Percentiles rank a stretch among this genome's conserved stretches.
These are phyloP conservation scores for Morphnarchus princeps DNA, from an alignment of 2,113 vertebrate species.

Conservation along the genomic window DNA sequence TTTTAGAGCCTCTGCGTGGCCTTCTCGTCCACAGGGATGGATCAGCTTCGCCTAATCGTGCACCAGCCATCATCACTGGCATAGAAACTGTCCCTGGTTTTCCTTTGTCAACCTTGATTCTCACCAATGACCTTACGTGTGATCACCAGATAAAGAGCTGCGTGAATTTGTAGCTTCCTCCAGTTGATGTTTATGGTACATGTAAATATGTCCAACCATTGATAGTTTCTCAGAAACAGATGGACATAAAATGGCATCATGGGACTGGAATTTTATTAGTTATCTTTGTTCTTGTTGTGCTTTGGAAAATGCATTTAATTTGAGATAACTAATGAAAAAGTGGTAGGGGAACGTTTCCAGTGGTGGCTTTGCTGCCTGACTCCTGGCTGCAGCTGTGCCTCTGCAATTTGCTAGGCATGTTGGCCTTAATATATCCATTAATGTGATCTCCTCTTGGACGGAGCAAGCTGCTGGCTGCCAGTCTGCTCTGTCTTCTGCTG, in stretches of 20 bases:
- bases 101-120: not conserved
- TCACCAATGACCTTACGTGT: fast-evolving
- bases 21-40: not conserved
- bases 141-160: not conserved
- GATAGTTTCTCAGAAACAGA: not conserved
- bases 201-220: not conserved
- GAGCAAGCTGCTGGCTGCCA: not conserved
- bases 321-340: not conserved
- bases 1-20: not conserved
- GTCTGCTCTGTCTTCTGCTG: not conserved
- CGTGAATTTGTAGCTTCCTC: not conserved
- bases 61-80: not conserved
- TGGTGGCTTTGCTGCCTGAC: not conserved
- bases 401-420: not conserved
- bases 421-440: not conserved
- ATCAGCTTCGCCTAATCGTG: not conserved
- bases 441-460: not conserved
- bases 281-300: not conserved
- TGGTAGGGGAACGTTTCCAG: not conserved
- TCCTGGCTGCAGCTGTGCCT: not conserved
- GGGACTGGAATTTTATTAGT: conserved; percentile 14
- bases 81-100: fast-evolving
- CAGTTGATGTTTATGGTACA: fast-evolving
- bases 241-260: not conserved
- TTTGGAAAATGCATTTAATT: conserved; percentile 38